phyloP scores from a whole-genome alignment of 2,888 invertebrate genomes.

The Andricus quercusramuli region DNA sequence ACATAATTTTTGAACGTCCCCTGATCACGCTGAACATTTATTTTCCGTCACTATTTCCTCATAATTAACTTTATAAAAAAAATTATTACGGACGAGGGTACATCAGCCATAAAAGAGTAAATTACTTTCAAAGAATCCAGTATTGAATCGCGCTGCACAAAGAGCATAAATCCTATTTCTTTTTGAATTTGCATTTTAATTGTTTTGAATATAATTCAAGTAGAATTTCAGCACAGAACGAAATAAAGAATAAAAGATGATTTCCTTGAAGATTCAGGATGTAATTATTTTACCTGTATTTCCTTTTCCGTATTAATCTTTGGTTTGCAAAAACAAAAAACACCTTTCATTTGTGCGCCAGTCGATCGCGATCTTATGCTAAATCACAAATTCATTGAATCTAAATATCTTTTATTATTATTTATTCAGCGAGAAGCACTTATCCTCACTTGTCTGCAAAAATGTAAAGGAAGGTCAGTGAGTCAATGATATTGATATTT shows the following conservation, averaged over 20 bases:
- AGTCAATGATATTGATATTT: neutral
- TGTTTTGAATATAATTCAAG: neutral
- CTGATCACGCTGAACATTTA: no score
- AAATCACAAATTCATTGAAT: neutral
- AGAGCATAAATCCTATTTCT: neutral
- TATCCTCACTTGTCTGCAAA: neutral
- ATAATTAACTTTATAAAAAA: neutral
- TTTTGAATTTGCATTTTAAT: neutral
- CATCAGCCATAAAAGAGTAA: neutral
- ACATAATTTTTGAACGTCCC: no score
- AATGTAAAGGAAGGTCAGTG: neutral
- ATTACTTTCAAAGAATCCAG: neutral
- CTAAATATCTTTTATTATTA: neutral
- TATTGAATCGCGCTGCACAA: neutral
- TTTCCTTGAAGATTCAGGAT: neutral
- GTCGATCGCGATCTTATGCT: neutral
- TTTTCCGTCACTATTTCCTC: neutral
- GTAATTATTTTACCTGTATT: neutral
- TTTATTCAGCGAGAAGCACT: neutral
- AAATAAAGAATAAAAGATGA: neutral
- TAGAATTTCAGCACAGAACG: neutral
- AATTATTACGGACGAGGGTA: neutral
- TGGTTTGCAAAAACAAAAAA: neutral
- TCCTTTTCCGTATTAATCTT: constrained; percentile 1
- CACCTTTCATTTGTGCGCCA: neutral